Evolutionary conservation across 2,888 invertebrate genomes (phyloP), one percentile per base, ranked within the genome.

Genomic region (Pheosia gnoma): DNA sequence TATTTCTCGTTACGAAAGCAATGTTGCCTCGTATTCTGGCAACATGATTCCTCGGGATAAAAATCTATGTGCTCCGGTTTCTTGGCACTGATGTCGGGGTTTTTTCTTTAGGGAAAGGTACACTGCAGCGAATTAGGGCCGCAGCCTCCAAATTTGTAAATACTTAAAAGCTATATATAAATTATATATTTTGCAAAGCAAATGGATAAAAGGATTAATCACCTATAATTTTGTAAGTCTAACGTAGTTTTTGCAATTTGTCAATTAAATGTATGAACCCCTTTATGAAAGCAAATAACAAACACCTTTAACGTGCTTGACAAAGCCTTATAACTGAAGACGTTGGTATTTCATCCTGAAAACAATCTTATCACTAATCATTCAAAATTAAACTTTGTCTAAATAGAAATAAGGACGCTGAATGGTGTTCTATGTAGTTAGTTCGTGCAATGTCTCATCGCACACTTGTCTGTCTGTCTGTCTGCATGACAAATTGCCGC

Each of bases 401-500:
- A 7, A 8, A 37, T 4, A 0, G 0, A 0, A 1, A 53, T 62
- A 66, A 61, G 59, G 57, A 37, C 0, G 11, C 49, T 58, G 36
- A 64, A 45, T 62, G 41, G 0, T 51, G 9, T 62, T 43, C 9
- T 51, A 59, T 53, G 61, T 62, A 67, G 63, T 60, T 62, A 67
- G 63, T 67, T 59, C 55, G 66, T 65, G 67, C 49, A 51, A 59
- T 68, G 61, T 62, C 62, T 70, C 77, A 62, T 68, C 68, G 70
- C 62, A 72, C 64, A 77, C 80, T 74, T 78, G 82, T 81, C 79
- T 77, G 84, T 86, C 81, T 79, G 86, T 87, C 86, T 84, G 85
- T 82, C 80, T 78, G 76, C 79, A 80, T 89, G 89, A 90, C 90
- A 89, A 89, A 89, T 89, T 86, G 85, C 84, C 77, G 71, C 72